These are phyloP conservation scores for Semicossyphus pulcher DNA, from an alignment of 2,113 vertebrate genomes.

Conservation along the genomic window DNA sequence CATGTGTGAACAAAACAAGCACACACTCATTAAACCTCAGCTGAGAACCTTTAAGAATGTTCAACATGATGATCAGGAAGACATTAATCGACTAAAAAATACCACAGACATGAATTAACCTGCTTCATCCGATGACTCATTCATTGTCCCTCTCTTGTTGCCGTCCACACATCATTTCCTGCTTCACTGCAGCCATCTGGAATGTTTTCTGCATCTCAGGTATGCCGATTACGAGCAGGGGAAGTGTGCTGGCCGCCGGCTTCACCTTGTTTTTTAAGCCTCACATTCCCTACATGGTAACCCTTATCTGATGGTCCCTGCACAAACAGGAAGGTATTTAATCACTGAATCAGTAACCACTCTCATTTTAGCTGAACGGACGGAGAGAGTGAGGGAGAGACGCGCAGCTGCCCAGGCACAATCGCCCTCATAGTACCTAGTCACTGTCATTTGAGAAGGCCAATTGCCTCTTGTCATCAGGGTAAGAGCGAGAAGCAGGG, in stretches of 20 bases:
- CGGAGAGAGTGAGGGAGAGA: slow-evolving; percentile 24
- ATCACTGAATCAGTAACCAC: slow-evolving; percentile 60
- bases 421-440: slow-evolving; percentile 64
- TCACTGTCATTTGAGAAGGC: slow-evolving; percentile 71
- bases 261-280: slow-evolving; percentile 45
- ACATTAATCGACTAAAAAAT: not conserved
- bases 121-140: not conserved
- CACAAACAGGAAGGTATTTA: slow-evolving; percentile 67
- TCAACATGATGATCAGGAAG: not conserved
- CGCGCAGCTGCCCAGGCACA: slow-evolving; percentile 63
- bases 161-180: slow-evolving; percentile 1
- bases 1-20: not conserved
- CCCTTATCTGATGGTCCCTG: slow-evolving; percentile 47
- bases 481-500: slow-evolving; percentile 45
- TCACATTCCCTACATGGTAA: slow-evolving; percentile 44
- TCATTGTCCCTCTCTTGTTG: not conserved
- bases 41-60: not conserved
- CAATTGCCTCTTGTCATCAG: slow-evolving; percentile 68
- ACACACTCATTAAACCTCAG: not conserved
- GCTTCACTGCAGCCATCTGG: slow-evolving; percentile 10
- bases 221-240: slow-evolving; percentile 48
- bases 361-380: slow-evolving; percentile 45
- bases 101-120: not conserved
- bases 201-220: slow-evolving; percentile 39
- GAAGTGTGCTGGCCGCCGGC: slow-evolving; percentile 29